Base-by-base conservation (phyloP, 2,888 invertebrate species). In the Lepidonotus clava region DNA sequence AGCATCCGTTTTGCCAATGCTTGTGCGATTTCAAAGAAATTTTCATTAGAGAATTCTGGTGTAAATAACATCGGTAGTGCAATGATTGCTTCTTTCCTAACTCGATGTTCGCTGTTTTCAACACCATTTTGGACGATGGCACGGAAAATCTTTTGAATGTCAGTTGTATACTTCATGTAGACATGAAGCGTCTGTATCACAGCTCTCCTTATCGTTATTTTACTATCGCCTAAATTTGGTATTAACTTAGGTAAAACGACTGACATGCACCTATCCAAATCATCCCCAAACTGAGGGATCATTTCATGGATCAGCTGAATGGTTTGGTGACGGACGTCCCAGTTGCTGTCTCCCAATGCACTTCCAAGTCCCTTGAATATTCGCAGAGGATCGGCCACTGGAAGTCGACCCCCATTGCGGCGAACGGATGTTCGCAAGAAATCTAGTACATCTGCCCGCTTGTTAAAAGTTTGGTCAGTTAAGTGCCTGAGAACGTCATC, bases 291-390 rank as follows among this genome's bases (percentile, higher is more conserved):
- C 76, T 92, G 91, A 8, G 93, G 93, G 83, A 92, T 93, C 87
- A 93, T 90, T 90, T 93, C 94, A 38, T 86, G 77, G 89, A 92
- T 92, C 86, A 92, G 91, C 87, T 94, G 93, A 34, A 94, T 92
- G 87, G 94, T 94, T 90, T 95, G 94, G 87, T 94, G 92, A 84
- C 95, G 91, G 21, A 95, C 94, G 90, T 95, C 95, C 95, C 94
- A 95, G 87, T 94, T 92, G 21, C 92, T 91, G 87, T 95, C 95
- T 28, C 91, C 90, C n/a, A 95, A 90, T 18, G 94, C 94, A 85
- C 92, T 90, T 56, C 93, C 92, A 77, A 95, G 91, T 36, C 93
- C 93, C 87, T 93, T 90, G 89, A 94, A 94, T 14, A 89, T 86
- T 28, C 86, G 76, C 67, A 90, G 89, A 51, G 90, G 91, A 83